Conservation (phyloP, 2,888 invertebrate species). For the Morinoia aosen region DNA sequence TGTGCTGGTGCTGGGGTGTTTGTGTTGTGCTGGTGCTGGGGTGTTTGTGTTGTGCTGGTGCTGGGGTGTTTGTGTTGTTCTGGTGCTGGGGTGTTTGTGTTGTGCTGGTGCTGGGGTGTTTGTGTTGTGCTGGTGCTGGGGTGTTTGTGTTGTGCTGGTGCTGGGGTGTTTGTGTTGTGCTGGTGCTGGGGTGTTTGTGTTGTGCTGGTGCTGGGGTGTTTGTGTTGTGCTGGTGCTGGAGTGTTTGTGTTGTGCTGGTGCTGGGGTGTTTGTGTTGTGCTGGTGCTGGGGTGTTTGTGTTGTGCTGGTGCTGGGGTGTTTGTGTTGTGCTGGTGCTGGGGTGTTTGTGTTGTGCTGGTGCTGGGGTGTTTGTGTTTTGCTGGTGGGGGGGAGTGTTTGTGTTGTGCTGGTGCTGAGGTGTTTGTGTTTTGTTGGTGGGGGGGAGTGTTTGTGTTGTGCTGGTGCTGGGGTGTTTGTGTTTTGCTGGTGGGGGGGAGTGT, state of each 20-base stretch:
- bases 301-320: neutral
- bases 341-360: neutral
- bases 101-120: neutral
- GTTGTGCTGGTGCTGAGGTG: neutral
- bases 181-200: neutral
- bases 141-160: too few relatives aligned
- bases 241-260: conserved; percentile 55
- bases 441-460: neutral
- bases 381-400: too few relatives aligned
- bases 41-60: neutral
- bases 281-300: too few relatives aligned
- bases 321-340: too few relatives aligned
- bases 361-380: too few relatives aligned
- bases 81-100: neutral
- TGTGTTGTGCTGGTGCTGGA: conserved; percentile 15
- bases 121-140: neutral
- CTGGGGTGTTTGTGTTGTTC: neutral
- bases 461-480: neutral
- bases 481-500: neutral
- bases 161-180: too few relatives aligned
- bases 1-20: neutral
- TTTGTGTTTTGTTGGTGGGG: too few relatives aligned
- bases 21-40: neutral
- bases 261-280: too few relatives aligned
- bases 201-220: neutral